Conservation (phyloP, 2,797 vertebrate genomes). For the Brachyalestes nurse region DNA sequence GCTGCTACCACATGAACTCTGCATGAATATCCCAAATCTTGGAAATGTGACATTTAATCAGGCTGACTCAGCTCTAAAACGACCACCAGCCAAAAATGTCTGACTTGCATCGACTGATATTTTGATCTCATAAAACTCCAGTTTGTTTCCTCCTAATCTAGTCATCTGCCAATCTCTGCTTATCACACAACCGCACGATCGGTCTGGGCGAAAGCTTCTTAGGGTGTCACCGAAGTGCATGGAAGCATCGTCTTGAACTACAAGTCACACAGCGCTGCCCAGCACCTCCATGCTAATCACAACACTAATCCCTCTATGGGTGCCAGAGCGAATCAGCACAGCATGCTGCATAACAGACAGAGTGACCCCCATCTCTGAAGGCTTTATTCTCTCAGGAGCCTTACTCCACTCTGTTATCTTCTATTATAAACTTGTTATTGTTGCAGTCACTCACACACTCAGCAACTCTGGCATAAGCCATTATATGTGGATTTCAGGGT, state of each 20-base stretch:
- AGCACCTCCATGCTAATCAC: slow-evolving; percentile 33
- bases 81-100: not conserved
- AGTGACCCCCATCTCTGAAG: slow-evolving; percentile 5
- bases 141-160: slow-evolving; percentile 25
- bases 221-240: slow-evolving; percentile 9
- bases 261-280: slow-evolving; percentile 17
- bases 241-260: slow-evolving; percentile 11
- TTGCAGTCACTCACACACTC: not conserved
- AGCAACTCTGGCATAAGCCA: not conserved
- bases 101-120: not conserved
- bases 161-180: slow-evolving; percentile 7
- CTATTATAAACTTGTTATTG: not conserved
- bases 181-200: slow-evolving; percentile 38
- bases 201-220: slow-evolving; percentile 21
- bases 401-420: not conserved
- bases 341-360: not conserved
- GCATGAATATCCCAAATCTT: not conserved
- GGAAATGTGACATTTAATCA: not conserved
- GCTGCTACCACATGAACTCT: not conserved
- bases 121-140: slow-evolving; percentile 18
- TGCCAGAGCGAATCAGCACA: not conserved
- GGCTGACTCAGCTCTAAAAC: not conserved
- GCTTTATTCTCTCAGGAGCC: not conserved
- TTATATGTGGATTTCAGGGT: not conserved
- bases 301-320: slow-evolving; percentile 27